These are phyloP conservation scores for Silvanus unidentatus DNA, from an alignment of 2,888 invertebrate species.

Conservation along the genomic window DNA sequence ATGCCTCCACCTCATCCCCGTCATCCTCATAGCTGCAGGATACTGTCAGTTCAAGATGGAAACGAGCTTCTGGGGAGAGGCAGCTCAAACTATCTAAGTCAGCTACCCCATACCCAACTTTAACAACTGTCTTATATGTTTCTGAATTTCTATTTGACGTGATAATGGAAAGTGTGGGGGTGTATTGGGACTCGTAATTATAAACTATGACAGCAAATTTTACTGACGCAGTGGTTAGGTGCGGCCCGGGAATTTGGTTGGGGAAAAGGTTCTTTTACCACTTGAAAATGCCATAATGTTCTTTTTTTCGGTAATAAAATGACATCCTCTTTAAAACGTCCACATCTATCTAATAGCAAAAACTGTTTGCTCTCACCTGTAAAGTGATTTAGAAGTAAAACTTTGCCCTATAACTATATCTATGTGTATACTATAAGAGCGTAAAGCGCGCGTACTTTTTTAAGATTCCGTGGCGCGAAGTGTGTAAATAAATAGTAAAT, in stretches of 20 bases:
- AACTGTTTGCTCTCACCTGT: no score
- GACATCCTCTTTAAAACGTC: no score
- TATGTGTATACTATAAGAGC: no score
- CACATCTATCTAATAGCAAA: no score
- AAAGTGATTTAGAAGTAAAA: no score
- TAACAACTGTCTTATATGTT: slow-evolving; percentile 21
- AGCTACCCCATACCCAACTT: slow-evolving; percentile 21
- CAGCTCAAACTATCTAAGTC: slow-evolving; percentile 26
- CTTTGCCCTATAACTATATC: no score
- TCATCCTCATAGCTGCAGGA: slow-evolving; percentile 41
- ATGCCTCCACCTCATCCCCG: slow-evolving; percentile 24
- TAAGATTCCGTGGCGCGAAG: slow-evolving; percentile 7
- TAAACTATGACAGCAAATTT: no score
- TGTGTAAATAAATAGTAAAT: slow-evolving; percentile 38
- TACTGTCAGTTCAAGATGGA: slow-evolving; percentile 37
- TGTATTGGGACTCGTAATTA: not conserved
- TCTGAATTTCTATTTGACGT: slow-evolving; percentile 4
- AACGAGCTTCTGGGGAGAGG: slow-evolving; percentile 20
- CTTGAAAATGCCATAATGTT: no score
- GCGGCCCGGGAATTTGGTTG: no score
- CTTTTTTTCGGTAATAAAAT: no score
- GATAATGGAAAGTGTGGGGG: slow-evolving; percentile 4
- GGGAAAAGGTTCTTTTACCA: no score
- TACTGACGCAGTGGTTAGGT: no score
- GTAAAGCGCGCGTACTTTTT: not conserved